Conservation (phyloP, 2,797 vertebrate genomes). For the Pantherophis vulpinus region DNA sequence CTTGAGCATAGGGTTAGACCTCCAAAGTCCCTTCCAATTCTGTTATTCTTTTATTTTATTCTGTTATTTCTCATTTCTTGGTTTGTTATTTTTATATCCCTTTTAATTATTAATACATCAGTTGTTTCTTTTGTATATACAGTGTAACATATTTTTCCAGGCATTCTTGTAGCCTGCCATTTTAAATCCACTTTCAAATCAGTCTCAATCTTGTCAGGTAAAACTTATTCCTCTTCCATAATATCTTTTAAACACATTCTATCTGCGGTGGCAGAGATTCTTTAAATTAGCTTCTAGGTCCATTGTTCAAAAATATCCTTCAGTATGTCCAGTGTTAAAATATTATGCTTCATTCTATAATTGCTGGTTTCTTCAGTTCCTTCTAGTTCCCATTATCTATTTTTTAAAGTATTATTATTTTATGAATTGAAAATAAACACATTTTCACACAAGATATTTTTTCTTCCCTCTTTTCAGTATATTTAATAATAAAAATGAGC, state of each 20-base stretch:
- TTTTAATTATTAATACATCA: not conserved
- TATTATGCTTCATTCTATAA: not conserved
- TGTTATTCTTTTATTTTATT: not conserved
- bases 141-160: not conserved
- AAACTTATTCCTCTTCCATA: not conserved
- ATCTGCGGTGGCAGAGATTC: not conserved
- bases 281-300: not conserved
- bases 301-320: not conserved
- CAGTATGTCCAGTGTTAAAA: not conserved
- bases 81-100: not conserved
- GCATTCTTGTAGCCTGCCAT: not conserved
- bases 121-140: not conserved
- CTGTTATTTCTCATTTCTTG: not conserved
- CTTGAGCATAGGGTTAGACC: no score
- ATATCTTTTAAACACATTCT: not conserved
- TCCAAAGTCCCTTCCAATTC: no score
- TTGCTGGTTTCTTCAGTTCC: not conserved
- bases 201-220: not conserved
- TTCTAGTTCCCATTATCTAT: not conserved
- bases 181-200: not conserved
- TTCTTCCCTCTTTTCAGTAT: conserved; percentile 22
- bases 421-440: not conserved
- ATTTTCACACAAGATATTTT: conserved; percentile 19
- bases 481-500: conserved; percentile 46
- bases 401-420: not conserved